Evolutionary conservation across 2,888 invertebrate species (phyloP), one percentile per base, ranked within the genome.

Genomic region (Stratiomys singularior): DNA sequence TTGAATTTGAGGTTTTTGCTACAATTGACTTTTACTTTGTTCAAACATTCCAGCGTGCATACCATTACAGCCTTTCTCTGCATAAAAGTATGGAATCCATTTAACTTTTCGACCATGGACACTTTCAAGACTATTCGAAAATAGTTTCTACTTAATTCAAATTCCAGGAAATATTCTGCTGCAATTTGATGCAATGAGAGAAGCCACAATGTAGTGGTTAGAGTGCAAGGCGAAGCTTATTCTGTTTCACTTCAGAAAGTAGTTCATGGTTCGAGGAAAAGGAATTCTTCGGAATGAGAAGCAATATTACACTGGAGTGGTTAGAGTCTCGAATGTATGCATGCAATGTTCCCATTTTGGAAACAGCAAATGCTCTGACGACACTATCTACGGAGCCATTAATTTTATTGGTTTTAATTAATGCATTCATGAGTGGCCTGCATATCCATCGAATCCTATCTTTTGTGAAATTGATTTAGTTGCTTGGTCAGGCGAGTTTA

Each of bases 111-210:
- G 47, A 23, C 21, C 21, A 21, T 74, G 58, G 37, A 58, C 58
- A 74, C 74, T 74, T 60, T 74, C 25, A 5, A 58, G 37, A 21
- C 60, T 37, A 74, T 58, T 37, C 44, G 7, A 23, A 37, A 58
- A 74, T 74, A 74, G 74, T 37, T 74, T 74, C 60, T 21, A 37
- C 28, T 74, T 74, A 60, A 74, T 74, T 74, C 74, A 60, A 74
- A 74, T 74, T 74, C 58, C 74, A 58, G 56, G 30, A 72, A 56
- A 56, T 72, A 27, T 18, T 58, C 18, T 1, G 30, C 56, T 23
- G n/a, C 18, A 69, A 69, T 58, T 30, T 1, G 30, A 28, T 23
- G n/a, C 18, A 69, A 69, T 47, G 46, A 2, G 3, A 47, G 23
- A 46, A 69, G 69, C 46, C 69, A 30, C 64, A 69, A 25, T 11